Evolutionary conservation across 2,797 vertebrate species (phyloP).

Genomic region (Schizothorax lantsangensis): DNA sequence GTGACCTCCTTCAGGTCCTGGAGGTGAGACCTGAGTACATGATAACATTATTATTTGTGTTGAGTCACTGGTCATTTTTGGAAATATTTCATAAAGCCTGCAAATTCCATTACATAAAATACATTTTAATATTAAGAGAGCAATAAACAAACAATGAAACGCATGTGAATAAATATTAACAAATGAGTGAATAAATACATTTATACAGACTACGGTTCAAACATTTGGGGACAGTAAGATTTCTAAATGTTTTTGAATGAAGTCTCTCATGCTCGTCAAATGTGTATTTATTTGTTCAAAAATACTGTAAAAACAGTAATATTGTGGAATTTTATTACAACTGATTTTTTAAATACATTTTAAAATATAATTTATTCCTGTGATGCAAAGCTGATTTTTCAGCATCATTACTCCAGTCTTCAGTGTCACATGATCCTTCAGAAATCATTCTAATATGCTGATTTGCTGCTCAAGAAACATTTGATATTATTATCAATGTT

Average conservation of each 20-base stretch:
- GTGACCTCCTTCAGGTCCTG: constrained; percentile 99
- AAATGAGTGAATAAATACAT: background rate
- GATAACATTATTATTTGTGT: background rate
- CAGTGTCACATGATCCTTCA: background rate
- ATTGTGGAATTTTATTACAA: background rate
- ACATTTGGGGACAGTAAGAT: background rate
- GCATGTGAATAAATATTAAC: background rate
- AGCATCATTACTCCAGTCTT: background rate
- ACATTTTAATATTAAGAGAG: background rate
- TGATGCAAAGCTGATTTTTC: background rate
- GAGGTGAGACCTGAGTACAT: constrained; percentile 87
- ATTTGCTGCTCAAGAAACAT: background rate
- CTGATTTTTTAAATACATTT: background rate
- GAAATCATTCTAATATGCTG: background rate
- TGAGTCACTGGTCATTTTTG: background rate
- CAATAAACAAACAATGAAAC: background rate
- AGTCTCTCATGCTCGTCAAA: background rate
- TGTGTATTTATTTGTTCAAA: background rate
- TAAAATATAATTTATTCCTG: too few species aligned
- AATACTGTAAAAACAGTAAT: background rate
- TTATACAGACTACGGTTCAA: background rate
- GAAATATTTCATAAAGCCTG: background rate
- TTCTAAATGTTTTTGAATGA: background rate
- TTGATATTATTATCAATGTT: background rate
- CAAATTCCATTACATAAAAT: background rate